Evolutionary conservation across 2,113 vertebrate species (phyloP).

Genomic region (Crotalus horridus): DNA sequence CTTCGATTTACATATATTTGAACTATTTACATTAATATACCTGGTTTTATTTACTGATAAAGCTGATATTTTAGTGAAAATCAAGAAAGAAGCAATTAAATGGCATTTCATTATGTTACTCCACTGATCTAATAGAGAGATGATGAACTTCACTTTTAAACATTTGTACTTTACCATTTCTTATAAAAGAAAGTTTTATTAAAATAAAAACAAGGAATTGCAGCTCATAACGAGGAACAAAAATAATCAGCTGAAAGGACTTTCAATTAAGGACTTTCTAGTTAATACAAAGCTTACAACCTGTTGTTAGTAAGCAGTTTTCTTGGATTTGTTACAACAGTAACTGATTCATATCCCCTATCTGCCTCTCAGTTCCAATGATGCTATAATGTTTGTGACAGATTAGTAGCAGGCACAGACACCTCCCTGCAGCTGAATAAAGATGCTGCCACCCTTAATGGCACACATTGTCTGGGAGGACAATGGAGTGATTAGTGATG

Average conservation of each 20-base stretch:
- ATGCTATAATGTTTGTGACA: neutral
- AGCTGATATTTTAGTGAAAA: neutral
- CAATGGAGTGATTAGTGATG: neutral
- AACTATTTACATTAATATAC: neutral
- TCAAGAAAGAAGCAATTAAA: neutral
- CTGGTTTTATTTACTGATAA: neutral
- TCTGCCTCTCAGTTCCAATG: neutral
- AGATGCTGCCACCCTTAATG: neutral
- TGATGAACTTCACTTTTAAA: constrained; percentile 37
- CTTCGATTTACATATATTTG: neutral
- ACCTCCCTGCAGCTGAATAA: neutral
- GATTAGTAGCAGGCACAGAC: neutral
- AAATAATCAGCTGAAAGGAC: neutral
- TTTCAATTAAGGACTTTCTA: neutral
- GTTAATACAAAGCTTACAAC: neutral
- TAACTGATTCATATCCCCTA: neutral
- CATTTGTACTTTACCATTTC: constrained; percentile 24
- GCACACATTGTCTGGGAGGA: neutral
- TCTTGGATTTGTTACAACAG: neutral
- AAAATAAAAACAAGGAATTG: constrained; percentile 4
- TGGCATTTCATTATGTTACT: constrained; percentile 28
- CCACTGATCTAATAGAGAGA: neutral
- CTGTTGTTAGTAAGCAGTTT: neutral
- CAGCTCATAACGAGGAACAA: neutral
- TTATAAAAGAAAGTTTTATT: constrained; percentile 28